A percentile compares a stretch with the other conserved stretches of the same genome.
Conservation (phyloP, 2,797 vertebrate genomes). For the Liparis tanakae region DNA sequence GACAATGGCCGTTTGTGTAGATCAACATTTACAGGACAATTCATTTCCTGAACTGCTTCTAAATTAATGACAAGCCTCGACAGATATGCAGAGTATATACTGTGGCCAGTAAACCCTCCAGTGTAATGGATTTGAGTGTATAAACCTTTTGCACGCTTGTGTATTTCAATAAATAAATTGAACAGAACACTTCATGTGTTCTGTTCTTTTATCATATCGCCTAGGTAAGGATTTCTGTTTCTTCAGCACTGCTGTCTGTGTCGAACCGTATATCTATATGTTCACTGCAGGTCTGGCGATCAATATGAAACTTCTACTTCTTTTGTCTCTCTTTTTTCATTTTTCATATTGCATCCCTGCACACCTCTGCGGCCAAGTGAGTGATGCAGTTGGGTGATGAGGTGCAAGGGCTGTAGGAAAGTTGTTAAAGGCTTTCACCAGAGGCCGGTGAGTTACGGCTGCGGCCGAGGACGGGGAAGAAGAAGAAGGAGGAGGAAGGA, state of each 20-base stretch:
- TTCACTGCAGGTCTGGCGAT: conserved; percentile 19
- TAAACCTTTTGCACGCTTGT: conserved; percentile 20
- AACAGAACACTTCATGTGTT: conserved; percentile 3
- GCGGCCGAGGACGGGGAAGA: conserved; percentile 11
- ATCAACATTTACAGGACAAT: conserved; percentile 62
- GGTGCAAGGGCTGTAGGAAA: conserved; percentile 22
- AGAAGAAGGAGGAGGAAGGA: conserved; percentile 32
- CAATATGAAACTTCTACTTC: background rate
- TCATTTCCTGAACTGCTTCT: conserved; percentile 54
- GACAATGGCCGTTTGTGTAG: conserved; percentile 43
- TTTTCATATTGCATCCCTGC: background rate
- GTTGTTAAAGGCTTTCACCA: conserved; percentile 43
- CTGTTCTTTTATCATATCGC: conserved; percentile 6
- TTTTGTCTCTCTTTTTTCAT: conserved; percentile 9
- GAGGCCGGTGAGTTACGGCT: conserved; percentile 53
- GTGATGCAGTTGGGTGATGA: conserved; percentile 6
- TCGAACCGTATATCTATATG: conserved; percentile 8
- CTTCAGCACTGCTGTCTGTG: conserved; percentile 10
- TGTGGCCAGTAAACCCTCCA: conserved; percentile 10
- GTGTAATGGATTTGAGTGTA: conserved; percentile 2
- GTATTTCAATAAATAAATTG: background rate
- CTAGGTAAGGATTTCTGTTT: conserved; percentile 22
- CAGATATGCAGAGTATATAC: conserved; percentile 28
- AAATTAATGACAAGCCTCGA: conserved; percentile 48
- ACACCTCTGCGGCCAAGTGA: conserved; percentile 20